Evolutionary conservation across 2,113 vertebrate species (phyloP).

Genomic region (Entosphenus tridentatus): DNA sequence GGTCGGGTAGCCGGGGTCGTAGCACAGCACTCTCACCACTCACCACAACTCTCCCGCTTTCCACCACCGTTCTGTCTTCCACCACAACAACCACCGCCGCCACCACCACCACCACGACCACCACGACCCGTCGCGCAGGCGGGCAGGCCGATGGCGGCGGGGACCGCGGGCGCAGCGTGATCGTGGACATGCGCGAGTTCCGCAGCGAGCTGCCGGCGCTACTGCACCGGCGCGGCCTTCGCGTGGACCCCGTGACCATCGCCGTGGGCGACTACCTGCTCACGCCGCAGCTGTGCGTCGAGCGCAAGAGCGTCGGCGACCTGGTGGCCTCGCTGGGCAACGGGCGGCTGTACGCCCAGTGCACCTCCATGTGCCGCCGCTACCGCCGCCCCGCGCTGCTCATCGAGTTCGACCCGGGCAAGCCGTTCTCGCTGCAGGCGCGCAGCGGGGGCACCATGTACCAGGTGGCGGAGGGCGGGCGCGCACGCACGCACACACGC

Average conservation of each 20-base stretch:
- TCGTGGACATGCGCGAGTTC: slow-evolving; percentile 89
- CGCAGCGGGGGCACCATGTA: neutral
- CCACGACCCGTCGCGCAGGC: too few relatives aligned
- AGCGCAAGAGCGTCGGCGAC: slow-evolving; percentile 78
- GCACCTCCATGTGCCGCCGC: slow-evolving; percentile 65
- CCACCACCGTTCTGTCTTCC: too few relatives aligned
- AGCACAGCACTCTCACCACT: too few relatives aligned
- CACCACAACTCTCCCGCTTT: too few relatives aligned
- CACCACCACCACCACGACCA: too few relatives aligned
- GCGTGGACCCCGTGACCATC: slow-evolving; percentile 72
- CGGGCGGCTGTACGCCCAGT: slow-evolving; percentile 64
- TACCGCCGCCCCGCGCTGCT: slow-evolving; percentile 61
- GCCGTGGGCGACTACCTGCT: slow-evolving; percentile 91
- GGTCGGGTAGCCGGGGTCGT: too few relatives aligned
- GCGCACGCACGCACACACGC: too few relatives aligned
- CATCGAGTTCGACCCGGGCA: slow-evolving; percentile 69
- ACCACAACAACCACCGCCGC: too few relatives aligned
- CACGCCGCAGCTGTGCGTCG: slow-evolving; percentile 62
- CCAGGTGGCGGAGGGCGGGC: neutral
- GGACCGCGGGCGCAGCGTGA: slow-evolving; percentile 23
- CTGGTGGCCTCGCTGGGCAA: slow-evolving; percentile 69
- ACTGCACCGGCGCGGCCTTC: slow-evolving; percentile 66
- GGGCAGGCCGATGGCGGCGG: too few relatives aligned
- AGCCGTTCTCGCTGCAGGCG: slow-evolving; percentile 51
- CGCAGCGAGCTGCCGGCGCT: slow-evolving; percentile 71